Evolutionary conservation across 2,113 vertebrate genomes (phyloP).

Genomic region (Genyomyrus donnyi): DNA sequence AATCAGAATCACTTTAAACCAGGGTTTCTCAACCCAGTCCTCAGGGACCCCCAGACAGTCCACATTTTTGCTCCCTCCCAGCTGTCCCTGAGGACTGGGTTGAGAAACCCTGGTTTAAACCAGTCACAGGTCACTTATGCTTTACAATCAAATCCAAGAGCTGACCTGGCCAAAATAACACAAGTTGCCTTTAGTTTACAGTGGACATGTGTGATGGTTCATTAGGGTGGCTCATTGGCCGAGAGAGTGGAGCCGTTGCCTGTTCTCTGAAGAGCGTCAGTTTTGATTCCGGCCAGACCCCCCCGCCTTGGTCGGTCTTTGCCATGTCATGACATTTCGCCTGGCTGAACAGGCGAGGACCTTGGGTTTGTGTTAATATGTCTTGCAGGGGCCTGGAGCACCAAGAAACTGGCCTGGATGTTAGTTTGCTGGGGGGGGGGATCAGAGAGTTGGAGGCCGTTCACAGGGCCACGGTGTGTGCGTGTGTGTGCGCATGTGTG

Average conservation of each 20-base stretch:
- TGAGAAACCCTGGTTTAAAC: not conserved
- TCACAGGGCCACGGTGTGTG: not conserved
- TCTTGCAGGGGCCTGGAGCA: not conserved
- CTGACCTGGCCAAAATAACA: slow-evolving; percentile 27
- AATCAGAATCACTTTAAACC: not conserved
- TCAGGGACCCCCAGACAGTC: no score
- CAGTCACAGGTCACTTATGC: not conserved
- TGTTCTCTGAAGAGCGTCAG: not conserved
- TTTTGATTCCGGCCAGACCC: not conserved
- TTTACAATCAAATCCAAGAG: slow-evolving; percentile 28
- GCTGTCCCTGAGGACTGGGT: no score
- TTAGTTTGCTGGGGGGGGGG: not conserved
- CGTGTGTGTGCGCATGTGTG: not conserved
- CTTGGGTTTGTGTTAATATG: not conserved
- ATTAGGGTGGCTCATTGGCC: not conserved
- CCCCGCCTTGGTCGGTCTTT: not conserved
- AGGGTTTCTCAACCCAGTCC: no score
- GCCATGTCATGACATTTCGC: not conserved
- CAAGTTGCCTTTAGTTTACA: not conserved
- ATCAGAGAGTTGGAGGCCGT: not conserved
- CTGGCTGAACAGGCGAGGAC: not conserved
- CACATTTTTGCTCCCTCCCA: no score
- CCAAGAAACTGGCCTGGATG: not conserved
- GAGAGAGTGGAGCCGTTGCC: not conserved
- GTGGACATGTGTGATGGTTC: not conserved